Percentiles rank a stretch among this genome's conserved stretches.
These are phyloP conservation scores for Leptinotarsa lineolata DNA, from an alignment of 1,140 invertebrate species.

Conservation along the genomic window DNA sequence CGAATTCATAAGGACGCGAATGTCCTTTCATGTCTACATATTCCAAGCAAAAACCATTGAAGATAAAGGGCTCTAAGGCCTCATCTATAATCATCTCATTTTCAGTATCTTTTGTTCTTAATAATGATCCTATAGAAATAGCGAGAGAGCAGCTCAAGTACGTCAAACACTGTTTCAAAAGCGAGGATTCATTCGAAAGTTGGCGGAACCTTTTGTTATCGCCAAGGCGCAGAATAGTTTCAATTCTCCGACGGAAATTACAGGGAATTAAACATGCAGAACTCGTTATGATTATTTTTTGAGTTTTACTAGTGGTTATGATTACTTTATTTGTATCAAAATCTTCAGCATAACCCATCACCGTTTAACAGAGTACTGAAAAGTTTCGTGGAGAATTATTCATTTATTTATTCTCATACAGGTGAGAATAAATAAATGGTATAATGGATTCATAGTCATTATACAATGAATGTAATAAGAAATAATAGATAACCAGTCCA, in stretches of 20 bases:
- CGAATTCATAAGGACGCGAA: conserved; percentile 12
- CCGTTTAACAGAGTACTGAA: no score
- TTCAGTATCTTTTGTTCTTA: conserved; percentile 53
- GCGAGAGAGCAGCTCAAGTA: conserved; percentile 23
- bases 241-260: conserved; percentile 13
- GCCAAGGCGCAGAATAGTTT: conserved; percentile 13
- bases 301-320: neutral
- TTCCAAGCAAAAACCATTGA: conserved; percentile 28
- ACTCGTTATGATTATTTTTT: conserved; percentile 15
- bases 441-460: no score
- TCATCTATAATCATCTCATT: conserved; percentile 54
- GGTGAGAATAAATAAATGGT: no score
- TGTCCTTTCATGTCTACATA: conserved; percentile 44
- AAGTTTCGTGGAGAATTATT: no score
- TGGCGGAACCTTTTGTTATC: conserved; percentile 26
- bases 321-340: neutral
- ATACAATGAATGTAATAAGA: no score
- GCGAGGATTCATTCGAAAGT: conserved; percentile 23
- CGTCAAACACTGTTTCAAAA: conserved; percentile 26
- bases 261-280: conserved; percentile 26
- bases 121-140: conserved; percentile 52
- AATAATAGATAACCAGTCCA: no score
- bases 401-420: no score
- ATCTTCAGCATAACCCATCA: neutral
- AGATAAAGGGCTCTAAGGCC: conserved; percentile 43